phyloP scores from a whole-genome alignment of 2,888 invertebrate species.

The Lasius fuliginosus region DNA sequence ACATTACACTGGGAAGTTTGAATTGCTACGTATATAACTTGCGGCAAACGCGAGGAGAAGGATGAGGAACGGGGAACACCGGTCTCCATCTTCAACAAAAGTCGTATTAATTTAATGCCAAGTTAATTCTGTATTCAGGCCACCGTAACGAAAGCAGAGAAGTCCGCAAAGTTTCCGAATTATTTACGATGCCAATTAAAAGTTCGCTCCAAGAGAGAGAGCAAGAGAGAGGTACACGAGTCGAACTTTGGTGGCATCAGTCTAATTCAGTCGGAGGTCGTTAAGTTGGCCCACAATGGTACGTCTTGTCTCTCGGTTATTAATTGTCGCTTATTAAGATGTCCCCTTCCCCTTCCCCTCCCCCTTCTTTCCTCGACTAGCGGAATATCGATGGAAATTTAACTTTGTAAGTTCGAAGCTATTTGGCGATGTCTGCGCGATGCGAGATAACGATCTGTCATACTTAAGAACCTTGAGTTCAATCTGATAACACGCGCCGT shows the following conservation, averaged over 20 bases:
- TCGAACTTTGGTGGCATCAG: conserved; percentile 68
- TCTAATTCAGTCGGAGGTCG: conserved; percentile 73
- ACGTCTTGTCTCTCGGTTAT: conserved; percentile 69
- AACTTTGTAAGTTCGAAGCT: conserved; percentile 45
- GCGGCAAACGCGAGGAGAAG: conserved; percentile 2
- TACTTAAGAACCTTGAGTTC: conserved; percentile 49
- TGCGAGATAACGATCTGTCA: conserved; percentile 55
- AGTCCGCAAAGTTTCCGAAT: conserved; percentile 83
- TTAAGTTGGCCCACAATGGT: conserved; percentile 76
- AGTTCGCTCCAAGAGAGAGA: conserved; percentile 74
- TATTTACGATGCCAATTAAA: conserved; percentile 86
- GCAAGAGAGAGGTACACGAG: conserved; percentile 32
- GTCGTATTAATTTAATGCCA: conserved; percentile 85
- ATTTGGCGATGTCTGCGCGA: conserved; percentile 49
- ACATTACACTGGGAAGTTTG: conserved; percentile 43
- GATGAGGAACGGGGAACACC: conserved; percentile 20
- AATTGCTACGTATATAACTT: conserved; percentile 31
- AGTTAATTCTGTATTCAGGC: conserved; percentile 84
- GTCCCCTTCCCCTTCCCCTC: conserved; percentile 35
- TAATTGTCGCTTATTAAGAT: conserved; percentile 75
- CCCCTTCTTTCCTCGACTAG: conserved; percentile 3
- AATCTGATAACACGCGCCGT: conserved; percentile 37
- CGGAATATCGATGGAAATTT: conserved; percentile 58
- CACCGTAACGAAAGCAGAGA: conserved; percentile 76
- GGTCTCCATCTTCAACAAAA: conserved; percentile 76